Evolutionary conservation across 1,140 invertebrate species (phyloP).

Genomic region (Dendrolimus punctatus): DNA sequence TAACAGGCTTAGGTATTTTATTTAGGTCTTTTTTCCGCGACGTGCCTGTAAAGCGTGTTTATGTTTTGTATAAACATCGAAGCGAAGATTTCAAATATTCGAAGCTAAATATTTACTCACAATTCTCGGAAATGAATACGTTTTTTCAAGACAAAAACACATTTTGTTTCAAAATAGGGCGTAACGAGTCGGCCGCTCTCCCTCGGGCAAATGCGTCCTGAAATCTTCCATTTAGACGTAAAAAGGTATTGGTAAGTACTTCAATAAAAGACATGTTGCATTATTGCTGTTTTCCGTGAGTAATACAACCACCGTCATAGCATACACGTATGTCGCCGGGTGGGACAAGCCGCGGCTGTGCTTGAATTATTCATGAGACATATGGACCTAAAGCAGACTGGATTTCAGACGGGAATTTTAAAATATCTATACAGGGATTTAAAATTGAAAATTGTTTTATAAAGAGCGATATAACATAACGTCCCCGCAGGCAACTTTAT

Average conservation of each 20-base stretch:
- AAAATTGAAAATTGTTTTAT: slow-evolving; percentile 57
- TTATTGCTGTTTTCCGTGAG: slow-evolving; percentile 19
- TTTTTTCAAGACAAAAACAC: no score
- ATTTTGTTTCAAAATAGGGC: no score
- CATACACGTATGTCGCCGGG: slow-evolving; percentile 41
- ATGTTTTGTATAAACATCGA: no score
- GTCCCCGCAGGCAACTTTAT: neutral
- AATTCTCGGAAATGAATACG: no score
- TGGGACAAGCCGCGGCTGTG: slow-evolving; percentile 42
- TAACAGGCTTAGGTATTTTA: no score
- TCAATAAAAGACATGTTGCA: slow-evolving; percentile 16
- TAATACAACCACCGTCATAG: slow-evolving; percentile 23
- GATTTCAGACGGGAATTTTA: slow-evolving; percentile 66
- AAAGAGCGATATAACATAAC: slow-evolving; percentile 22
- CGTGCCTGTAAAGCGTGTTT: no score
- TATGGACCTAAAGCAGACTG: slow-evolving; percentile 67
- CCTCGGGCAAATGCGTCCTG: slow-evolving; percentile 4
- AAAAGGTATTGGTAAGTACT: slow-evolving; percentile 4
- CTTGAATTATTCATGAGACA: slow-evolving; percentile 66
- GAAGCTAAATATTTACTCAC: no score
- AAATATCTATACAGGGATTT: slow-evolving; percentile 58
- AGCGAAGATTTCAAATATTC: no score
- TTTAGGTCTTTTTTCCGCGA: no score
- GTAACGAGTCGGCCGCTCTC: neutral
- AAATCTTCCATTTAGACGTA: slow-evolving; percentile 7